Evolutionary conservation across 2,113 vertebrate genomes (phyloP), one percentile per base, ranked within the genome.

Genomic region (Rhinolophus sinicus): DNA sequence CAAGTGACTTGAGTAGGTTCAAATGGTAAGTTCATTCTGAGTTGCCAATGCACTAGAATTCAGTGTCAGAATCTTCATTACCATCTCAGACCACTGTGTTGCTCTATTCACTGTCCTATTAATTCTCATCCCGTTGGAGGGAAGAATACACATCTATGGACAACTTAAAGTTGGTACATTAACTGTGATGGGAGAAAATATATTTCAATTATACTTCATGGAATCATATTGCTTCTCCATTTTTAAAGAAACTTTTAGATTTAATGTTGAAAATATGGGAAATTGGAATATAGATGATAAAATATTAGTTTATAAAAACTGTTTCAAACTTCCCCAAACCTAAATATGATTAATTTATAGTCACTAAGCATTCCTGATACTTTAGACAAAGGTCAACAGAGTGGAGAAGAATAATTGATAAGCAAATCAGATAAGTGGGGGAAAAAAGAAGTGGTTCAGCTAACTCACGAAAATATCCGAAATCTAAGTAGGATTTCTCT

Each of bases 301-400:
- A 60, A 96, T 40, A 44, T n/a, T 60, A 91, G 88, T 93, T 76
- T 64, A 89, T 72, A 54, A 70, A 73, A 67, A 14, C 30, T 77
- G 58, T 75, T 93, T 89, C 72, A 54, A 64, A 69, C 8, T 30
- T 52, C 24, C 1, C 38, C 12, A 76, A 72, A 70, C 12, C 4
- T 13, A 80, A 18, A 65, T 44, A 19, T 24, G n/a, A 84, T 19
- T 75, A 80, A 44, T 82, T 76, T 64, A 58, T 24, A 65, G 22
- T 81, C 76, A 93, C 35, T 87, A 38, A 38, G 7, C 3, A 78
- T 56, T 75, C 56, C 21, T 88, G 80, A 35, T 56, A 64, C 35
- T 58, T 76, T 44, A 78, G 47, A 56, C 47, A 75, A 80, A 95
- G 9, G 11, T 77, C 44, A 91, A 52, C 5, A 85, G 33, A 87